phyloP scores from a whole-genome alignment of 2,888 invertebrate species.

The Lypha dubia region DNA sequence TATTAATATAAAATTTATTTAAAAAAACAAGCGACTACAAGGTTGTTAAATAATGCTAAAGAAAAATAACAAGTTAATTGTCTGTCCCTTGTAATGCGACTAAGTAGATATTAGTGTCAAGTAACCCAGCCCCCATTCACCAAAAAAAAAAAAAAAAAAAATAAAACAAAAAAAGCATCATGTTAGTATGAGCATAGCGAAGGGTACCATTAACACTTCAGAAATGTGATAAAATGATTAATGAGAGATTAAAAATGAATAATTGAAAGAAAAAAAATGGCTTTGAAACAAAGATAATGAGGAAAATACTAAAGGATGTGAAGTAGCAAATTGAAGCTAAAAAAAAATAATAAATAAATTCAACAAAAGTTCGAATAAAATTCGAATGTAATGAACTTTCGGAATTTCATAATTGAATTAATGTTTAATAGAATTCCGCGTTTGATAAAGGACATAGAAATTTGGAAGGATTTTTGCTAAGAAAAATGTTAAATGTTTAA shows the following conservation, averaged over 20 bases:
- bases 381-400: background rate
- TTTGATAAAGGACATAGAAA: background rate
- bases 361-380: background rate
- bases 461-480: background rate
- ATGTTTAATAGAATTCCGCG: background rate
- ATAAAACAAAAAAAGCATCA: too few relatives aligned
- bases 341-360: background rate
- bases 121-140: background rate
- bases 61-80: background rate
- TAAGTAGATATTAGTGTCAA: background rate
- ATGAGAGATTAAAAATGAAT: background rate
- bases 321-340: background rate
- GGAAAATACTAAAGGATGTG: background rate
- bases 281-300: background rate
- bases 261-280: background rate
- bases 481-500: too few relatives aligned
- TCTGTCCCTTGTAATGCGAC: background rate
- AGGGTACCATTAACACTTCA: background rate
- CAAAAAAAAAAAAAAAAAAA: background rate
- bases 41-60: background rate
- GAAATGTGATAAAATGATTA: conserved; percentile 13
- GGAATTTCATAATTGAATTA: background rate
- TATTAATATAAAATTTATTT: background rate
- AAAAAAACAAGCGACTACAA: background rate
- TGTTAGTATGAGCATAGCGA: background rate